Base-by-base conservation (phyloP, 2,113 vertebrate genomes). In the Antennarius striatus region DNA sequence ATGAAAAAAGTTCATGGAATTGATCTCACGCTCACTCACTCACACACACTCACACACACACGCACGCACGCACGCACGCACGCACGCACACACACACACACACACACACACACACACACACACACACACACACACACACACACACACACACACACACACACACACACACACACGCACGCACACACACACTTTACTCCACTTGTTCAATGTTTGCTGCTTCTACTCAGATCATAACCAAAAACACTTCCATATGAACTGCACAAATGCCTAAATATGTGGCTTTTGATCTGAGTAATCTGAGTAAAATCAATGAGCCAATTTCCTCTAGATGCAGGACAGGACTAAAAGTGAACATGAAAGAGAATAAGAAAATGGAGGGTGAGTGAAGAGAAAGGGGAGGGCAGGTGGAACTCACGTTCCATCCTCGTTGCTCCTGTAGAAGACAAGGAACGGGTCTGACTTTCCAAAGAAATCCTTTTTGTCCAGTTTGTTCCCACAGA, bases 391-490 rank as follows among this genome's bases (percentile, higher is more conserved):
- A 45, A 52, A 30, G 10, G 17, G 45, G 1, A 16, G 10, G 36
- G n/a, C 40, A 11, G 50, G 56, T 59, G 59, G 15, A 47, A 91
- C 88, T 89, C 88, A 96, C 95, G 95, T 94, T 89, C 94, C 90
- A 56, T 96, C 95, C 87, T 96, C 95, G 42, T 96, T 96, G 90
- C 95, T 96, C 75, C 95, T 84, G 85, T 93, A 91, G 89, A 96
- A 96, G 42, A 96, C 93, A 68, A 96, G 89, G 81, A 96, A 96
- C 49, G 95, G 95, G 79, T 96, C 95, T 0, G 95, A 96, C 82
- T 95, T 96, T 60, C 95, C 95, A 32, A 96, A 96, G 88, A 96
- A 96, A 84, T 96, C 95, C 77, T 95, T 96, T 86, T 95, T 96
- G 90, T 96, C 95, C 61, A 96, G 73, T 68, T 95, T 95, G 89